A percentile compares a stretch with the other conserved stretches of the same genome.
Conservation (phyloP, 2,113 vertebrate genomes). For the Hippotragus niger region DNA sequence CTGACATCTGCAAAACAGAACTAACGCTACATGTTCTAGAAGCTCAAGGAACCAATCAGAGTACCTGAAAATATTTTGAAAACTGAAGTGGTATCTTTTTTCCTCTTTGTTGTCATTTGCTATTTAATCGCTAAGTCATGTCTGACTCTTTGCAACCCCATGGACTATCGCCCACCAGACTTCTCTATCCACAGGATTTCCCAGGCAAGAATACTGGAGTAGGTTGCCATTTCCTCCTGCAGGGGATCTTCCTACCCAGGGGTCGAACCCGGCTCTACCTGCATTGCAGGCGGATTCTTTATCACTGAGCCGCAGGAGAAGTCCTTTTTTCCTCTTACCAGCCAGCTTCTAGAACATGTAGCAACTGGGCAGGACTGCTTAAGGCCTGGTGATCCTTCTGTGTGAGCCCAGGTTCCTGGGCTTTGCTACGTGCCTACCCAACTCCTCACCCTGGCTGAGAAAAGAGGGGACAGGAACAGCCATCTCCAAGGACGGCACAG, state of each 20-base stretch:
- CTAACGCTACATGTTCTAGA: not conserved
- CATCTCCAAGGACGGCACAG: rapidly evolving
- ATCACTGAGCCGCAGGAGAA: not conserved
- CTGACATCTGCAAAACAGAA: not conserved
- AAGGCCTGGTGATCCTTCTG: not conserved
- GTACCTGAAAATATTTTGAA: not conserved
- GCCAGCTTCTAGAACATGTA: too few species aligned
- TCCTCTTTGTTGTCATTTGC: not conserved
- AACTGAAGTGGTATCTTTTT: not conserved
- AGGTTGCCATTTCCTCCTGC: not conserved
- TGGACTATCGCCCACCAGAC: not conserved
- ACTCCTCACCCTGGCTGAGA: rapidly evolving
- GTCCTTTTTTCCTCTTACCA: not conserved
- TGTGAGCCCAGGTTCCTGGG: not conserved
- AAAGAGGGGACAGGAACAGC: too few species aligned
- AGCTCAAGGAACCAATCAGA: not conserved
- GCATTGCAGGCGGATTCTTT: not conserved
- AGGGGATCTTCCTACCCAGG: not conserved
- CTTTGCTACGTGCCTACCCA: not conserved
- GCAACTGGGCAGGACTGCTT: not conserved
- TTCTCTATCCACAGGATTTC: not conserved
- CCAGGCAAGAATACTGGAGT: not conserved
- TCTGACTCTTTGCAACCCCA: not conserved
- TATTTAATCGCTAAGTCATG: not conserved
- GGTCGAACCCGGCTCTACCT: not conserved